Evolutionary conservation across 1,140 invertebrate genomes (phyloP).

Genomic region (Elysia chlorotica): DNA sequence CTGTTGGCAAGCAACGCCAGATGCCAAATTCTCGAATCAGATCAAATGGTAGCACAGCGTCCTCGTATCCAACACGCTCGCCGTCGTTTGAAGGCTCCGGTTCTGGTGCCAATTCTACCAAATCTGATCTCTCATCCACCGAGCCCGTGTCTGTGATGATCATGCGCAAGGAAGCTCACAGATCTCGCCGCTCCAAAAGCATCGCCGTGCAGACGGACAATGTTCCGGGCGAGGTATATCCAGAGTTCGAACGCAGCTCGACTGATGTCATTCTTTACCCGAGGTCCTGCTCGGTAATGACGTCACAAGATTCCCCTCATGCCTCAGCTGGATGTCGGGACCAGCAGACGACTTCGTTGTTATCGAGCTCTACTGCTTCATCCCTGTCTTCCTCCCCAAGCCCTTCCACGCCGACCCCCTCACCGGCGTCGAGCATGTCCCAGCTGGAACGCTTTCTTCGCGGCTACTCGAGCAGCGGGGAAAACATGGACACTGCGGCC

Average conservation of each 20-base stretch:
- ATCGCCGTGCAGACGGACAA: conserved; percentile 19
- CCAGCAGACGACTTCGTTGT: too few relatives aligned
- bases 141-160: conserved; percentile 17
- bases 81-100: too few relatives aligned
- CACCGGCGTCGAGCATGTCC: not conserved
- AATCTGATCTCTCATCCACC: conserved; percentile 1
- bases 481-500: too few relatives aligned
- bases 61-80: too few relatives aligned
- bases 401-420: not conserved
- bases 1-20: too few relatives aligned
- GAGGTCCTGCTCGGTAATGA: too few relatives aligned
- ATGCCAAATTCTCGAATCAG: too few relatives aligned
- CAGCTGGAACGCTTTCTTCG: conserved; percentile 9
- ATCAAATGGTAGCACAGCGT: too few relatives aligned
- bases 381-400: not conserved
- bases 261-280: conserved; percentile 12
- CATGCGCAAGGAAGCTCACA: conserved; percentile 4
- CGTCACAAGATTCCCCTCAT: too few relatives aligned
- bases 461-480: not conserved
- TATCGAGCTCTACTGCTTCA: not conserved
- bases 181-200: conserved; percentile 7
- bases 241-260: conserved; percentile 12
- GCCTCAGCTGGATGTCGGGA: too few relatives aligned
- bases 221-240: conserved; percentile 5
- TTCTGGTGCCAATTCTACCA: too few relatives aligned